These are phyloP conservation scores for Nesogale talazaci DNA, from an alignment of 2,113 vertebrate species.

Conservation along the genomic window DNA sequence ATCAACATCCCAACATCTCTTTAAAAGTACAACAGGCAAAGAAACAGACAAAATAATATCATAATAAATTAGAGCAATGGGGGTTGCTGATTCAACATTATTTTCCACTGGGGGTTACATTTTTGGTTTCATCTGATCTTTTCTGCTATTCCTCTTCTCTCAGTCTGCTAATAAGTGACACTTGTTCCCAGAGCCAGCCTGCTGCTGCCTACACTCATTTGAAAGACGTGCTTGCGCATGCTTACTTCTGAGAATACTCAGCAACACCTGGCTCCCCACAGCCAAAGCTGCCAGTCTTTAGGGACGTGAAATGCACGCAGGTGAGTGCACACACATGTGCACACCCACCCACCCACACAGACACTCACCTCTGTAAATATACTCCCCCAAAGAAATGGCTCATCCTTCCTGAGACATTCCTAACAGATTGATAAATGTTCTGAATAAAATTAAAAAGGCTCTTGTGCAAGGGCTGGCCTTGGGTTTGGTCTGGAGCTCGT, in stretches of 20 bases:
- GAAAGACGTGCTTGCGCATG: slow-evolving; percentile 53
- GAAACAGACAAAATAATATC: slow-evolving; percentile 73
- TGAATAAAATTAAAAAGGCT: slow-evolving; percentile 42
- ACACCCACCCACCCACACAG: neutral
- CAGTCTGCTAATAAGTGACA: slow-evolving; percentile 43
- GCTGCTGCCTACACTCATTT: slow-evolving; percentile 33
- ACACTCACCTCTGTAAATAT: slow-evolving; percentile 48
- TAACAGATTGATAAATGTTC: slow-evolving; percentile 63
- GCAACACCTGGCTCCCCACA: slow-evolving; percentile 23
- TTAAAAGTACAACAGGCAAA: slow-evolving; percentile 72
- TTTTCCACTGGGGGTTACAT: slow-evolving; percentile 65
- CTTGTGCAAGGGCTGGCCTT: slow-evolving; percentile 60
- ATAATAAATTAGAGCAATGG: slow-evolving; percentile 79
- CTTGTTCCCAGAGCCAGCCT: slow-evolving; percentile 51
- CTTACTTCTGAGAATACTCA: slow-evolving; percentile 61
- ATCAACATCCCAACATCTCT: slow-evolving; percentile 72
- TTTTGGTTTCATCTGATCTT: slow-evolving; percentile 80
- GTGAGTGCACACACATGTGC: neutral
- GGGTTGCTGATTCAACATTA: slow-evolving; percentile 72
- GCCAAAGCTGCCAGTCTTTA: slow-evolving; percentile 48
- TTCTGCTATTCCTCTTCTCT: slow-evolving; percentile 64
- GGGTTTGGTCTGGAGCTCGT: slow-evolving; percentile 75
- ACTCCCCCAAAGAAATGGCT: slow-evolving; percentile 69
- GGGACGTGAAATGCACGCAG: slow-evolving; percentile 56
- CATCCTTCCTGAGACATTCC: slow-evolving; percentile 78